phyloP scores from a whole-genome alignment of 2,888 invertebrate species.

The Ernsta delagoae region DNA sequence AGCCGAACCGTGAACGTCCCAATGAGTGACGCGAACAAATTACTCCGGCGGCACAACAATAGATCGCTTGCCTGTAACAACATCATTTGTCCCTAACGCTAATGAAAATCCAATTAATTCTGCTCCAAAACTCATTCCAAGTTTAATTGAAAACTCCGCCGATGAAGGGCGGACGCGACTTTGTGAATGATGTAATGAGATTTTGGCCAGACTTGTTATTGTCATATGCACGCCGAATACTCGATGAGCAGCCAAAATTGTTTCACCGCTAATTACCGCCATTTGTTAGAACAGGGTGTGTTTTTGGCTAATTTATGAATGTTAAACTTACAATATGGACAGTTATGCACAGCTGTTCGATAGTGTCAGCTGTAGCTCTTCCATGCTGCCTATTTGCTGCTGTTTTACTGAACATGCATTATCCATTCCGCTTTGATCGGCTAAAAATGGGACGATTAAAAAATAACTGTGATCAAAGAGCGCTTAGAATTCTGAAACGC shows the following conservation, averaged over 20 bases:
- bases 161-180: constrained; percentile 64
- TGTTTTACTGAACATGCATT: constrained; percentile 58
- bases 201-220: constrained; percentile 75
- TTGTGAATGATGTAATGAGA: constrained; percentile 79
- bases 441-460: constrained; percentile 69
- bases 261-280: constrained; percentile 69
- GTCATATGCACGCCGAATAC: constrained; percentile 77
- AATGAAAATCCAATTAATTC: constrained; percentile 84
- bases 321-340: constrained; percentile 49
- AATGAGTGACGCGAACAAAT: constrained; percentile 78
- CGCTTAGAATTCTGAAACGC: constrained; percentile 39
- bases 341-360: constrained; percentile 43
- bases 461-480: constrained; percentile 72
- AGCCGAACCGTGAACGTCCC: constrained; percentile 61
- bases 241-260: constrained; percentile 67
- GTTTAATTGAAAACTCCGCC: constrained; percentile 82
- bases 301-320: constrained; percentile 18
- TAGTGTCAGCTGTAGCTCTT: constrained; percentile 38
- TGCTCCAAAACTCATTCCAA: constrained; percentile 81
- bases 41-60: constrained; percentile 67
- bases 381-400: constrained; percentile 44
- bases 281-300: constrained; percentile 54
- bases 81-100: constrained; percentile 81
- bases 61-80: constrained; percentile 76
- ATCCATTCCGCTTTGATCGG: constrained; percentile 64